Conservation (phyloP, 92 coral and sea anemone species). For the Parazoanthus darwini region DNA sequence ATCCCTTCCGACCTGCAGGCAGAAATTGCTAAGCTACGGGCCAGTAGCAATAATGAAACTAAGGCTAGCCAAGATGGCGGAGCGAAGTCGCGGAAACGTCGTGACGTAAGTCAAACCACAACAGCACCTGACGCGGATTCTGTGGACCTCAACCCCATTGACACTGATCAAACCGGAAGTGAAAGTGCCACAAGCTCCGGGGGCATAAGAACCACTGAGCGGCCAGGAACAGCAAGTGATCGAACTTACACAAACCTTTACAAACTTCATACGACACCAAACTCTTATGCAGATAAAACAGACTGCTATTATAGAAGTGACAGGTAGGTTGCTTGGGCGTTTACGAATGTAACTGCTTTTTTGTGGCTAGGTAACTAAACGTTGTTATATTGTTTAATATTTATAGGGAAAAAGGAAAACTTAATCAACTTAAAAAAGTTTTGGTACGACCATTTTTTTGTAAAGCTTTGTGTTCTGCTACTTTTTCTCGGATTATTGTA, state of each 20-base stretch:
- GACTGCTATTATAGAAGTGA: background rate
- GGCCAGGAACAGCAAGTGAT: background rate
- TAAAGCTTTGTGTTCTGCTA: too few relatives aligned
- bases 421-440: too few relatives aligned
- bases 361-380: background rate
- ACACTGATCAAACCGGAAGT: background rate
- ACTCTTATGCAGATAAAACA: background rate
- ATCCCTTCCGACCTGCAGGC: constrained; percentile 12
- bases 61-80: background rate
- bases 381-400: too few relatives aligned
- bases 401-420: too few relatives aligned
- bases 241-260: background rate
- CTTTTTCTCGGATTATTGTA: too few relatives aligned
- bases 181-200: background rate
- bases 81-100: background rate
- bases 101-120: background rate
- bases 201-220: background rate
- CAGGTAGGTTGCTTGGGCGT: background rate
- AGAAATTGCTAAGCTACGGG: background rate
- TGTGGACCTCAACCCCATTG: background rate
- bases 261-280: background rate
- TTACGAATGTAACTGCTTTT: background rate
- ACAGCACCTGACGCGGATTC: background rate
- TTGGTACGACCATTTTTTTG: too few relatives aligned
- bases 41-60: background rate